These are phyloP conservation scores for Onychostoma macrolepis DNA, from an alignment of 2,113 vertebrate species.

Conservation along the genomic window DNA sequence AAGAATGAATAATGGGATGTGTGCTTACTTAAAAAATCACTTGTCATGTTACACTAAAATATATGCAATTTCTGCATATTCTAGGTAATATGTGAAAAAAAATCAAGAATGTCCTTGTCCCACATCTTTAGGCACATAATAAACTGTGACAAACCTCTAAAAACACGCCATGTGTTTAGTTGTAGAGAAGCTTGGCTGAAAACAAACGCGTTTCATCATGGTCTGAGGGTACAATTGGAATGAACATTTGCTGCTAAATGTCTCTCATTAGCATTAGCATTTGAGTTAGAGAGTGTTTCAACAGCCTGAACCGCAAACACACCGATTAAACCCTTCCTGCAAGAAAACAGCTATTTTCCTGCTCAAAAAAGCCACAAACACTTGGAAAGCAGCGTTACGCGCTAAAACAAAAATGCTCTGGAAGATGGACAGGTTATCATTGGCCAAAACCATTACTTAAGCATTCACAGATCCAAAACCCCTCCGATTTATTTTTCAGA, in stretches of 20 bases:
- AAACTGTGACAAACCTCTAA: neutral
- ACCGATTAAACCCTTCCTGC: slow-evolving; percentile 37
- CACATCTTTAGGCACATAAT: neutral
- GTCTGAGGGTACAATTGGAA: neutral
- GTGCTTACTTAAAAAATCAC: too few relatives aligned
- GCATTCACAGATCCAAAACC: neutral
- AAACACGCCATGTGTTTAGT: neutral
- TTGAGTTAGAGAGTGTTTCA: neutral
- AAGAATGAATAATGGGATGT: too few relatives aligned
- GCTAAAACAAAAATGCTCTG: slow-evolving; percentile 10
- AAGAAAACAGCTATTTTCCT: slow-evolving; percentile 36
- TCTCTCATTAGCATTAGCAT: slow-evolving; percentile 21
- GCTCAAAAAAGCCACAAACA: slow-evolving; percentile 23
- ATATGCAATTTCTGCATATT: too few relatives aligned
- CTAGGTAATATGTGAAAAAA: neutral
- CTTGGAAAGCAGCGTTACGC: neutral
- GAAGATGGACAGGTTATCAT: neutral
- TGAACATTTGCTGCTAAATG: slow-evolving; percentile 15
- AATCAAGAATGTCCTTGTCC: neutral
- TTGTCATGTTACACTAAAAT: too few relatives aligned
- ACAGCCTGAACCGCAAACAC: slow-evolving; percentile 28
- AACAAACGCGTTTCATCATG: neutral
- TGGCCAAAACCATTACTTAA: neutral
- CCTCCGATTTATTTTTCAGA: neutral
- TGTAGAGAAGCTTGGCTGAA: neutral